Base-by-base conservation (phyloP, 2,797 vertebrate genomes). In the Mareca strepera region DNA sequence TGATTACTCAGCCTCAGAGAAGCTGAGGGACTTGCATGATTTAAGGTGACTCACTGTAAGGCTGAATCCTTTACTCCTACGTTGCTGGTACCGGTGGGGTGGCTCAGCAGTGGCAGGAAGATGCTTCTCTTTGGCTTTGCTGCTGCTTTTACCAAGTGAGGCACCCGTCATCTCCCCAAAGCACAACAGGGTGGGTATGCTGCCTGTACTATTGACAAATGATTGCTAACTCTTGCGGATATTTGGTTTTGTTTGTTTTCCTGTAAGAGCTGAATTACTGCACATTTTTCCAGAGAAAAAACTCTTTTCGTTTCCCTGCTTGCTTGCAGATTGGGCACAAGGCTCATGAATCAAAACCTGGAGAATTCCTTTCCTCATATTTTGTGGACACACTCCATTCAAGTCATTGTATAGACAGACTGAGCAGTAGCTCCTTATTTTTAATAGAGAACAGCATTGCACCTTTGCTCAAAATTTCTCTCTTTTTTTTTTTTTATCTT, bases 11-110 rank as follows among this genome's bases (percentile, higher is more conserved):
- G 74, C 63, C 44, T 53, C 48, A 81, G 63, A 76, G 59, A 67
- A 80, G 22, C 55, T 50, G 82, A 73, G 59, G 86, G 28, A 62
- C 60, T 52, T 41, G 53, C 1, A 4, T 69, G 35, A 18, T 44
- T 83, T 75, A 83, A 86, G 44, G 26, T 74, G 68, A 76, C 64
- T 68, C 64, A 68, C 12, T 48, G 31, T 76, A 67, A 59, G 33
- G 28, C 74, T 62, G 58, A 75, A 76, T 72, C 50, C 75, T 92
- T 68, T 22, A 59, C 58, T 82, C 59, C 81, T 67, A 43, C 81
- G 17, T 55, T 3, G 7, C 59, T 18, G 22, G 26, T 46, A 29
- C 44, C 35, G 31, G 26, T 0, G 0, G 23, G 23, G 20, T 68
- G 69, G 37, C 53, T 87, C 3, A 4, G 43, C 69, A 81, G 64